Base-by-base conservation (phyloP, 2,888 invertebrate genomes). In the Agonopterix arenella region DNA sequence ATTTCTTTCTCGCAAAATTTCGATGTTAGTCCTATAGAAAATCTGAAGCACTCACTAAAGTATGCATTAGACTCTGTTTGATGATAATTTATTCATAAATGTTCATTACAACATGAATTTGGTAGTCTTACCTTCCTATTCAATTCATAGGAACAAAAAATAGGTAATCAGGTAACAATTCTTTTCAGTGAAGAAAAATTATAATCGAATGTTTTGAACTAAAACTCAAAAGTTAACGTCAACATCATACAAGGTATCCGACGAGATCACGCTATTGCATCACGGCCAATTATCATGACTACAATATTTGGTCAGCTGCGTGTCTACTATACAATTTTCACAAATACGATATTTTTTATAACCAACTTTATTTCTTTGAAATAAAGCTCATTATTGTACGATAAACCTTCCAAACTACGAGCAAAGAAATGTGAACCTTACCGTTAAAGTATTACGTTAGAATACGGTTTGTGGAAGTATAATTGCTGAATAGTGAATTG, bases 241-340 rank as follows among this genome's bases (percentile, higher is more conserved):
- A 60, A 59, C 64, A 40, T 10, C 11, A 40, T 10, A 40, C 10
- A 40, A 63, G 57, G 56, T 55, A 62, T 64, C 56, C 69, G 65
- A 62, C 62, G 65, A 79, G 79, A 80, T 80, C 85, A 80, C 78
- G 80, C 79, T 76, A 88, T 86, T 86, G 81, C 88, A 83, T 85
- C 86, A 86, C 79, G 76, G 76, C 77, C 85, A 88, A 88, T 88
- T 86, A 89, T 85, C 85, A 78, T 79, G 74, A 77, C 72, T 80
- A 84, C 84, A 86, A 85, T 89, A 88, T 88, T 89, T 89, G 86
- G 76, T 85, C 88, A 89, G 88, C 89, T 89, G 88, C 76, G 83
- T 71, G 72, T 72, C 68, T 71, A 68, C 68, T 68, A 64, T 72
- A 70, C 59, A 59, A 66, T 59, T 46, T 53, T 47, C 36, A 38